Evolutionary conservation across 2,797 vertebrate genomes (phyloP).

Genomic region (Sorex maritimensis): DNA sequence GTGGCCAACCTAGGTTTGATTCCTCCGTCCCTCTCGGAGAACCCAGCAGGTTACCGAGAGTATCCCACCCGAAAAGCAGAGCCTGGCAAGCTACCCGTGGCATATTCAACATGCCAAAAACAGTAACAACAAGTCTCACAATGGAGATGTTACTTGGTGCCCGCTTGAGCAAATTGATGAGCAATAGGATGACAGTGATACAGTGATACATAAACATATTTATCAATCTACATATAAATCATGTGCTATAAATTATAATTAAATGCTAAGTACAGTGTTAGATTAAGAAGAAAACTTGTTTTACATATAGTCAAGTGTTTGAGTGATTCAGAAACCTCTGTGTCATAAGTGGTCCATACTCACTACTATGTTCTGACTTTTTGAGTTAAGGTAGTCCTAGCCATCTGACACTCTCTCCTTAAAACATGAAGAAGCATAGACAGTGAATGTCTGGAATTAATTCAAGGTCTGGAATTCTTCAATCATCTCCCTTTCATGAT

Average conservation of each 20-base stretch:
- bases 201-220: no score
- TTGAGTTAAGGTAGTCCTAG: constrained; percentile 1
- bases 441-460: constrained; percentile 68
- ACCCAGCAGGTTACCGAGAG: no score
- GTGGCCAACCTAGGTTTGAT: no score
- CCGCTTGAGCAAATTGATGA: no score
- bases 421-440: constrained; percentile 54
- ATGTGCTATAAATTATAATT: neutral
- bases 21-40: no score
- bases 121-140: no score
- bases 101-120: no score
- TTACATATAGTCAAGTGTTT: neutral
- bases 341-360: neutral
- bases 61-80: no score
- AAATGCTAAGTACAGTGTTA: neutral
- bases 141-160: no score
- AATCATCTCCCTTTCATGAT: constrained; percentile 76
- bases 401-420: constrained; percentile 24
- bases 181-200: no score
- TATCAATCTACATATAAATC: neutral
- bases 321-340: neutral
- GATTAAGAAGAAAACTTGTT: neutral
- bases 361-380: neutral
- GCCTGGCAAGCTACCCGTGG: no score
- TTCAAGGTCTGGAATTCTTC: constrained; percentile 80